phyloP scores from a whole-genome alignment of 2,888 invertebrate species.

The Lydus trimaculatus region DNA sequence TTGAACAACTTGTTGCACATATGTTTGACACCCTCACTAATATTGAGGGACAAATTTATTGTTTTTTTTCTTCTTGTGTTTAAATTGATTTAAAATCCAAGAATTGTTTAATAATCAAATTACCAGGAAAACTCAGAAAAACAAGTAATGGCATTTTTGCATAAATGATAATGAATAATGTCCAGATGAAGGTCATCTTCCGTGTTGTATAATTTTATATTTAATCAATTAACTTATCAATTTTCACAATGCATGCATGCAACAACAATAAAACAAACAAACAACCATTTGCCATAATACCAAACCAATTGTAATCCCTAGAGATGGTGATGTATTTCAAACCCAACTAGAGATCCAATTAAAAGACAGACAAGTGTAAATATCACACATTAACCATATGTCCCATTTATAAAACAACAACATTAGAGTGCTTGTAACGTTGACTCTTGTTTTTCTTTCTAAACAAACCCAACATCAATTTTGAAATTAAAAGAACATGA shows the following conservation, averaged over 20 bases:
- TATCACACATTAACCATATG: constrained; percentile 47
- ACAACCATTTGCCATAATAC: constrained; percentile 23
- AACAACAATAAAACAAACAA: background rate
- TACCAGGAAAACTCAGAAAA: too few species aligned
- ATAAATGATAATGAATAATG: background rate
- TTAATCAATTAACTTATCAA: too few species aligned
- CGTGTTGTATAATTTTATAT: background rate
- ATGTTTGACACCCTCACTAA: constrained; percentile 1
- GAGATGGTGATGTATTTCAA: constrained; percentile 16
- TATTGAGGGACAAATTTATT: too few species aligned
- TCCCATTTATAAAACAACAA: constrained; percentile 37
- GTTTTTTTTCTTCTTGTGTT: too few species aligned
- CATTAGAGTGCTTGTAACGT: constrained; percentile 32
- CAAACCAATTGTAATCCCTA: constrained; percentile 16
- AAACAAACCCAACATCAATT: constrained; percentile 14
- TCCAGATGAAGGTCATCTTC: background rate
- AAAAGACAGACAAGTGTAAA: constrained; percentile 34
- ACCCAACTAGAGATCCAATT: constrained; percentile 31
- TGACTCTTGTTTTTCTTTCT: constrained; percentile 6
- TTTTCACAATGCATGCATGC: background rate
- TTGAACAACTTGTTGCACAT: constrained; percentile 3
- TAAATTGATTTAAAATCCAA: too few species aligned
- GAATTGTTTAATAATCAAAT: too few species aligned
- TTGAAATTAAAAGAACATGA: constrained; percentile 20
- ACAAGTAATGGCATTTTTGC: too few species aligned